A percentile compares a stretch with the other conserved stretches of the same genome.
These are phyloP conservation scores for Eupeodes latifasciatus DNA, from an alignment of 2,888 invertebrate genomes.

Conservation along the genomic window DNA sequence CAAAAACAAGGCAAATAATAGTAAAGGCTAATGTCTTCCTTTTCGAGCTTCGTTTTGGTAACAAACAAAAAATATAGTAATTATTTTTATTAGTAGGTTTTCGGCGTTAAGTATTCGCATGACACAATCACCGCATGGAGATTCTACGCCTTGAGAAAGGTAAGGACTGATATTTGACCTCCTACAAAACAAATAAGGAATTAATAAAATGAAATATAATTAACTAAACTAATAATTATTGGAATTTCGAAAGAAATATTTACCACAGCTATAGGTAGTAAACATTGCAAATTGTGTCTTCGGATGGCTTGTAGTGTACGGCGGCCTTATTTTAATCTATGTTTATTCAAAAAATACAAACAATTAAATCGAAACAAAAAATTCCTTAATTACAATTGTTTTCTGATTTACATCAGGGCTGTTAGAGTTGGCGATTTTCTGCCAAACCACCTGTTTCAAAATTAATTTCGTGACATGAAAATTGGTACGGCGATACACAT, in stretches of 20 bases:
- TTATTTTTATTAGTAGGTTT: conserved; percentile 29
- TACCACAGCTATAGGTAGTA: no score
- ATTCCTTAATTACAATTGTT: no score
- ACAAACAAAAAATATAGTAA: conserved; percentile 6
- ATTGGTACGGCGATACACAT: no score
- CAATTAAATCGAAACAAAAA: no score
- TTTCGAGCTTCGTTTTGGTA: conserved; percentile 19
- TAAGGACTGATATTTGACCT: conserved; percentile 33
- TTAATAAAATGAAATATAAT: conserved; percentile 14
- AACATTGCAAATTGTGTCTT: no score
- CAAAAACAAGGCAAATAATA: conserved; percentile 42
- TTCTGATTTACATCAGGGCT: no score
- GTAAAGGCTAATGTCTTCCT: conserved; percentile 17
- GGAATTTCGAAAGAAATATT: neutral
- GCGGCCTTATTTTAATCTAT: no score
- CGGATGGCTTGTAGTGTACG: no score
- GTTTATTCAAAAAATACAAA: no score
- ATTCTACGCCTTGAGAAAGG: conserved; percentile 46
- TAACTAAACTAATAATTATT: neutral
- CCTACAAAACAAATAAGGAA: neutral
- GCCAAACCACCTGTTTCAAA: no score
- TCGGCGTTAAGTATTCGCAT: conserved; percentile 38
- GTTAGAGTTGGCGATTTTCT: no score
- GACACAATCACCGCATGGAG: conserved; percentile 1
- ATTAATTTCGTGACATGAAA: no score